phyloP scores from a whole-genome alignment of 2,113 vertebrate genomes.

The Galeopterus variegatus region DNA sequence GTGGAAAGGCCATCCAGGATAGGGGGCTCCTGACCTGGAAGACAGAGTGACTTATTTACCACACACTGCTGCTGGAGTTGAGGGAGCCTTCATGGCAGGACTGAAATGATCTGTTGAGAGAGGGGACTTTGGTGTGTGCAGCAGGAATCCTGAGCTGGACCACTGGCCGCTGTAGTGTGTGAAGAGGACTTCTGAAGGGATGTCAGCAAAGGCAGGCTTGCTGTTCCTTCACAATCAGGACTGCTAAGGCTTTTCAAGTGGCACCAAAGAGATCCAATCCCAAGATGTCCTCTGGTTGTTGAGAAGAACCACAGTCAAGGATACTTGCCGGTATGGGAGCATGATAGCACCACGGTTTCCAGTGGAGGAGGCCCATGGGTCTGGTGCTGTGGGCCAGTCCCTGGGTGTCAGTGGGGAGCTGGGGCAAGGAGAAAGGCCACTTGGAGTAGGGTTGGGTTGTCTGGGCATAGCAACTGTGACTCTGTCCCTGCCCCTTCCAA shows the following conservation, averaged over 20 bases:
- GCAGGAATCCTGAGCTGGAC: constrained; percentile 23
- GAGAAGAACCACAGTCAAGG: constrained; percentile 96
- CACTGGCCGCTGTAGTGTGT: not conserved
- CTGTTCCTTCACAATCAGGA: constrained; percentile 88
- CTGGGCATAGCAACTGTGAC: constrained; percentile 95
- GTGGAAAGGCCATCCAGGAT: constrained; percentile 94
- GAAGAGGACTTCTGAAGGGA: constrained; percentile 39
- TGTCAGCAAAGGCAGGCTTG: not conserved
- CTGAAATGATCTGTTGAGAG: constrained; percentile 90
- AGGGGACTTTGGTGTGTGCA: constrained; percentile 88
- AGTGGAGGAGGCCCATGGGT: constrained; percentile 91
- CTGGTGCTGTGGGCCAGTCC: constrained; percentile 95
- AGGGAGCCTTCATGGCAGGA: constrained; percentile 91
- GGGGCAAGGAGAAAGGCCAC: constrained; percentile 93
- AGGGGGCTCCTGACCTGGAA: constrained; percentile 92
- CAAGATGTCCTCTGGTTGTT: constrained; percentile 95
- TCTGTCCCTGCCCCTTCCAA: constrained; percentile 95
- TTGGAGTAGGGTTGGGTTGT: constrained; percentile 96
- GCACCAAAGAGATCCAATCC: constrained; percentile 96
- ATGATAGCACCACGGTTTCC: constrained; percentile 96
- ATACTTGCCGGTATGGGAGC: constrained; percentile 96
- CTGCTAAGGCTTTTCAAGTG: constrained; percentile 95
- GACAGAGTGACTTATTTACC: constrained; percentile 94
- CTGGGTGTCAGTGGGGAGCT: constrained; percentile 92
- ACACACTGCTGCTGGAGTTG: constrained; percentile 94